A percentile compares a stretch with the other conserved stretches of the same genome.
Evolutionary conservation across 2,888 invertebrate species (phyloP).

Genomic region (Pterostichus niger): DNA sequence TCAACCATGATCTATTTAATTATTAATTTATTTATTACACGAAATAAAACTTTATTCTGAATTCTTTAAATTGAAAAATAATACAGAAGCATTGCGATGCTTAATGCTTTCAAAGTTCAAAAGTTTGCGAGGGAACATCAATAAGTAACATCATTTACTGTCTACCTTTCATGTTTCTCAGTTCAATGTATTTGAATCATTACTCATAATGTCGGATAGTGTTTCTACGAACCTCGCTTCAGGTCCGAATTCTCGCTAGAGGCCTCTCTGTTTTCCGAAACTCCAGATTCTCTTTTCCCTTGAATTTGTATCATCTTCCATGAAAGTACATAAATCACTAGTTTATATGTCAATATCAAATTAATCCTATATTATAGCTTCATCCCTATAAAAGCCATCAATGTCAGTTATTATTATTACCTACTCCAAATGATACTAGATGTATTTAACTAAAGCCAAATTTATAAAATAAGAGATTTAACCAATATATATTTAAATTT

Average conservation of each 20-base stretch:
- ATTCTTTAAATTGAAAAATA: neutral
- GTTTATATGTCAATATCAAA: conserved; percentile 32
- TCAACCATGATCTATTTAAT: too few relatives aligned
- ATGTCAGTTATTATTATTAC: conserved; percentile 24
- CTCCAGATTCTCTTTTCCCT: neutral
- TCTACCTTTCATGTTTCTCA: conserved; percentile 15
- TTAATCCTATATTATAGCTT: conserved; percentile 3
- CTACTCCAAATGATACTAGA: neutral
- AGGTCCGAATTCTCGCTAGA: neutral
- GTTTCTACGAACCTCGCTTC: neutral
- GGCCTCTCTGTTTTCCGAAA: too few relatives aligned
- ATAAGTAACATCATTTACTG: conserved; percentile 13
- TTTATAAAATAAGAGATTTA: neutral
- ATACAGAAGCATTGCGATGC: neutral
- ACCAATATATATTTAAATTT: too few relatives aligned
- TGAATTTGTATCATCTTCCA: conserved; percentile 41
- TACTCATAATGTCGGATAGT: conserved; percentile 11
- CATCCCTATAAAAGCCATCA: neutral
- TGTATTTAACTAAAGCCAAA: neutral
- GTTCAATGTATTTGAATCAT: conserved; percentile 4
- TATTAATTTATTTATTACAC: neutral
- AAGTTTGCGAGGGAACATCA: conserved; percentile 19
- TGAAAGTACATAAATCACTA: conserved; percentile 38
- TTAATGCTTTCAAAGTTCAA: neutral
- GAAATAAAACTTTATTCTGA: neutral